Evolutionary conservation across 1,140 invertebrate species (phyloP).

Genomic region (Listronotus bonariensis): DNA sequence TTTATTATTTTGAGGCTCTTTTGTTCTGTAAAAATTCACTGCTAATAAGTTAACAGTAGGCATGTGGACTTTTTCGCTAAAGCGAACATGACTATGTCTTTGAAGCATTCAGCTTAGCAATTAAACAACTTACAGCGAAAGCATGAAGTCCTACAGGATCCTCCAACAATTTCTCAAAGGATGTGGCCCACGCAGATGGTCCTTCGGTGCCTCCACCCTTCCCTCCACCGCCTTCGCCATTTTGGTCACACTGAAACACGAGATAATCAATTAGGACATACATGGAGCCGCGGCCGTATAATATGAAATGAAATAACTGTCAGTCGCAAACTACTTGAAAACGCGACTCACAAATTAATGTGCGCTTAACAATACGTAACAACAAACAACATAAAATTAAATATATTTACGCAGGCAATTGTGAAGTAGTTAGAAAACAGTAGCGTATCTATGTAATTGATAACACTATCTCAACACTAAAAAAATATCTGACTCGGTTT

Average conservation of each 20-base stretch:
- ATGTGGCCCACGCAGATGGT: conserved; percentile 77
- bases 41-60: too few relatives aligned
- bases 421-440: too few relatives aligned
- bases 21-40: too few relatives aligned
- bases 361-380: conserved; percentile 5
- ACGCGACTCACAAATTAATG: neutral
- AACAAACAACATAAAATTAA: too few relatives aligned
- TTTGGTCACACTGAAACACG: conserved; percentile 52
- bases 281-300: conserved; percentile 21
- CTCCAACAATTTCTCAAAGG: conserved; percentile 87
- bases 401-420: too few relatives aligned
- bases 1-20: too few relatives aligned
- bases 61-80: too few relatives aligned
- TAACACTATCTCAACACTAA: too few relatives aligned
- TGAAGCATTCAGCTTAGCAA: too few relatives aligned
- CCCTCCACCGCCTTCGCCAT: conserved; percentile 31
- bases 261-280: conserved; percentile 34
- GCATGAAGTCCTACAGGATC: conserved; percentile 85
- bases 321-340: conserved; percentile 7
- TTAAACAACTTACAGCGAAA: conserved; percentile 78
- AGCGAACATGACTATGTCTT: too few relatives aligned
- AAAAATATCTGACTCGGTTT: too few relatives aligned
- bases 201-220: conserved; percentile 50
- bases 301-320: neutral
- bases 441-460: too few relatives aligned